Percentiles rank a stretch among this genome's conserved stretches.
phyloP scores from a whole-genome alignment of 2,888 invertebrate genomes.

The Limenitis camilla region DNA sequence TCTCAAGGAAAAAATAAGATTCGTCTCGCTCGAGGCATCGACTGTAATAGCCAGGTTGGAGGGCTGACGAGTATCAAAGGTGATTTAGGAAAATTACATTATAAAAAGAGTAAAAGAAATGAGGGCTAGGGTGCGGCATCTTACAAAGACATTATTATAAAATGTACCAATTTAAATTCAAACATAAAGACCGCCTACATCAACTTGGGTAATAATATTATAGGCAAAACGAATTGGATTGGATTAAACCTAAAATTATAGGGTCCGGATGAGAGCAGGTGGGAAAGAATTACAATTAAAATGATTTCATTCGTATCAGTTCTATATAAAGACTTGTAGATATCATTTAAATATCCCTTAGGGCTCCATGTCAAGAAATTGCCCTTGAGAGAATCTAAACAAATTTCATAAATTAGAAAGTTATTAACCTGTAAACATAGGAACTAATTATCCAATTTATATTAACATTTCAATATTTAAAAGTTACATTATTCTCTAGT shows the following conservation, averaged over 20 bases:
- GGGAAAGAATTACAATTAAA: constrained; percentile 2
- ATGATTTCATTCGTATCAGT: not conserved
- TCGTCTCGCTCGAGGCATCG: constrained; percentile 13
- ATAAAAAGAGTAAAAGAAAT: constrained; percentile 56
- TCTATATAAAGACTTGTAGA: too few relatives aligned
- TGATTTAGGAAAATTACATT: constrained; percentile 71
- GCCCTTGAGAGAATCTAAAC: too few relatives aligned
- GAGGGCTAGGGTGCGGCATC: constrained; percentile 47
- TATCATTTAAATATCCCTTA: too few relatives aligned
- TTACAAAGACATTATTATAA: constrained; percentile 61
- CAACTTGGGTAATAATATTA: constrained; percentile 34
- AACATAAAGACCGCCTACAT: constrained; percentile 48
- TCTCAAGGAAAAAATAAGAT: not conserved
- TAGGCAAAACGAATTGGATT: constrained; percentile 29
- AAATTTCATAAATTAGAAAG: too few relatives aligned
- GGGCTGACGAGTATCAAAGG: constrained; percentile 44
- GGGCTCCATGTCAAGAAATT: too few relatives aligned
- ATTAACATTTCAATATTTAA: too few relatives aligned
- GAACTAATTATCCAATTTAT: too few relatives aligned
- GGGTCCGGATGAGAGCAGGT: constrained; percentile 8
- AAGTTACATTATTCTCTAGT: too few relatives aligned
- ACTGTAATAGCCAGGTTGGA: constrained; percentile 42
- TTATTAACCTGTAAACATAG: too few relatives aligned
- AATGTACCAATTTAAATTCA: constrained; percentile 68
- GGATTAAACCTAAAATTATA: constrained; percentile 15